These are phyloP conservation scores for Drosophila auraria DNA, from an alignment of 1,140 invertebrate species.

Conservation along the genomic window DNA sequence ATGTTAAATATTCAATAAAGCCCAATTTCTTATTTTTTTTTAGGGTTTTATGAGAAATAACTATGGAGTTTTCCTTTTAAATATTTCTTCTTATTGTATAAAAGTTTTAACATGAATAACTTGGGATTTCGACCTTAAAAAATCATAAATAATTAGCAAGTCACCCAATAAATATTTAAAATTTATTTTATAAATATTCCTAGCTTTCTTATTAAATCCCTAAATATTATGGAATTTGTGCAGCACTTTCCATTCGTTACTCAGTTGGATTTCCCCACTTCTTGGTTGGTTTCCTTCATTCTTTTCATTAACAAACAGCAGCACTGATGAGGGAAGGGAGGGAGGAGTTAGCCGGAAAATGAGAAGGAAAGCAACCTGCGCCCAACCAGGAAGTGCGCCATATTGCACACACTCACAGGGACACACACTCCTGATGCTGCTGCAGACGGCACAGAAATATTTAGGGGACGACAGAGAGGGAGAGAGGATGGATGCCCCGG, in stretches of 20 bases:
- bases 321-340: not conserved
- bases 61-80: too few species aligned
- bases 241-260: not conserved
- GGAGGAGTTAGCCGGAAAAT: slow-evolving; percentile 10
- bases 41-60: too few species aligned
- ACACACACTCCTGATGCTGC: slow-evolving; percentile 10
- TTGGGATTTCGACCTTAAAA: too few species aligned
- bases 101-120: too few species aligned
- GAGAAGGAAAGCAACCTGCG: slow-evolving; percentile 36
- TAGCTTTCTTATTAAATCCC: not conserved
- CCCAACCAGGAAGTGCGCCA: slow-evolving; percentile 75
- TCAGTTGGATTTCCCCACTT: not conserved
- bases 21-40: too few species aligned
- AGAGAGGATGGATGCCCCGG: not conserved
- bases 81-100: too few species aligned
- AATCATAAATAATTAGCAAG: too few species aligned
- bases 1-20: too few species aligned
- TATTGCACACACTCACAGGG: slow-evolving; percentile 44
- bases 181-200: not conserved
- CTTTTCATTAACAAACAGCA: slow-evolving; percentile 73
- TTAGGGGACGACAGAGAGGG: not conserved
- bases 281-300: slow-evolving; percentile 22
- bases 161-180: not conserved
- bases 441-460: not conserved
- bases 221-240: not conserved